Base-by-base conservation (phyloP, 2,113 vertebrate species). In the Ardeotis arabs region DNA sequence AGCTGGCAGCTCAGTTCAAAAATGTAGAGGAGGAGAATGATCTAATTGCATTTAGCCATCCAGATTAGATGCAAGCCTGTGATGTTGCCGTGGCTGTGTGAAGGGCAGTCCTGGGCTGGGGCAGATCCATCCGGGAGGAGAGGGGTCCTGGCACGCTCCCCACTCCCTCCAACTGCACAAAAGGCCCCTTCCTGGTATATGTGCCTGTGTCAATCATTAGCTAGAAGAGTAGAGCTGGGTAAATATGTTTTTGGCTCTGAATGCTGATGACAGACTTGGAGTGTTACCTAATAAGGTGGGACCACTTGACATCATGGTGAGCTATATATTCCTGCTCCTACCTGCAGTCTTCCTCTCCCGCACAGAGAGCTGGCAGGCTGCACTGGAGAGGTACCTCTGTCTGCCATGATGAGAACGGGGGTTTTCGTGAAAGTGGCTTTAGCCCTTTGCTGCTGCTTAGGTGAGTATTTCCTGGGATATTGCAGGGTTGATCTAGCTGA, bases 201-300 rank as follows among this genome's bases (percentile, higher is more conserved):
- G 16, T 0, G 0, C 59, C 75, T 3, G n/a, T 60, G 70, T 96
- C 94, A 97, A 96, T 96, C 84, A 97, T 97, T 97, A 97, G 86
- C 95, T 88, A 90, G 81, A 85, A 78, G 91, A 62, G 70, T 60
- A 68, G 64, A 91, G 16, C 78, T 91, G 64, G 47, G 95, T 91
- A 97, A 97, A 96, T 52, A 93, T 18, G 19, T 75, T 87, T 95
- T 96, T 94, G 94, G 80, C 89, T 92, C 94, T 68, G 66, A 22
- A 7, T 60, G 33, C 8, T 81, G 95, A 94, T 93, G 92, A 96
- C 58, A 90, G 77, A 5, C 74, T 47, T 31, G 66, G 74, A 89
- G 41, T 19, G 1, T 95, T 93, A 88, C 87, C 59, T 88, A 91
- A 90, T 55, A 49, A 95, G 75, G 92, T 95, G 84, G 94, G 92